These are phyloP conservation scores for Zenarchopterus dispar DNA, from an alignment of 2,797 vertebrate species.

Conservation along the genomic window DNA sequence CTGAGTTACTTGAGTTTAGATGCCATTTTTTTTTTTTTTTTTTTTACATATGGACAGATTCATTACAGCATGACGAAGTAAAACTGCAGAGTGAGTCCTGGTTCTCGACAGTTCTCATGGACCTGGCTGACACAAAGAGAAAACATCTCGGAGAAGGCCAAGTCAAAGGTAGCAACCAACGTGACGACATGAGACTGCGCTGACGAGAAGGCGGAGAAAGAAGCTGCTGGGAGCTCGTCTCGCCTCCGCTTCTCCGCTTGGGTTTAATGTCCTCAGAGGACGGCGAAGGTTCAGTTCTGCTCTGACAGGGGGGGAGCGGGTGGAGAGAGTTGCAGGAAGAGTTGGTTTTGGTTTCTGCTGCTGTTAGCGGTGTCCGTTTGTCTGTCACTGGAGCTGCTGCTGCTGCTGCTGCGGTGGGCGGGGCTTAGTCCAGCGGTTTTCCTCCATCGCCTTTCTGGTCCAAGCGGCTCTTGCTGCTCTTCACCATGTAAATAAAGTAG, in stretches of 20 bases:
- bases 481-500: conserved; percentile 99
- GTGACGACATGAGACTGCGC: not conserved
- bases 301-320: conserved; percentile 9
- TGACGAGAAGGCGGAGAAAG: not conserved
- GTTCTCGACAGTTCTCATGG: conserved; percentile 46
- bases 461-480: conserved; percentile 96
- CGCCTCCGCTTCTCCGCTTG: not conserved
- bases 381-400: conserved; percentile 2
- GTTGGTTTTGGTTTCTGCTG: conserved; percentile 12
- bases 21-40: conserved; percentile 34
- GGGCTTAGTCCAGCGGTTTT: conserved; percentile 90
- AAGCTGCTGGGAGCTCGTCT: conserved; percentile 7
- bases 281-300: conserved; percentile 10
- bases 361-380: conserved; percentile 16
- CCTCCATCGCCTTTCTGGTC: conserved; percentile 93
- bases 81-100: conserved; percentile 43
- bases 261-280: conserved; percentile 22
- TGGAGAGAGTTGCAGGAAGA: conserved; percentile 19
- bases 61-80: conserved; percentile 36
- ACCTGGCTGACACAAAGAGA: conserved; percentile 19
- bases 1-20: conserved; percentile 18
- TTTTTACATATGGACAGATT: conserved; percentile 56
- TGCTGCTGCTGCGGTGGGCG: not conserved
- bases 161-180: not conserved
- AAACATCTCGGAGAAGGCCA: not conserved